phyloP scores from a whole-genome alignment of 2,888 invertebrate species.

The Xanthostigma xanthostigma region DNA sequence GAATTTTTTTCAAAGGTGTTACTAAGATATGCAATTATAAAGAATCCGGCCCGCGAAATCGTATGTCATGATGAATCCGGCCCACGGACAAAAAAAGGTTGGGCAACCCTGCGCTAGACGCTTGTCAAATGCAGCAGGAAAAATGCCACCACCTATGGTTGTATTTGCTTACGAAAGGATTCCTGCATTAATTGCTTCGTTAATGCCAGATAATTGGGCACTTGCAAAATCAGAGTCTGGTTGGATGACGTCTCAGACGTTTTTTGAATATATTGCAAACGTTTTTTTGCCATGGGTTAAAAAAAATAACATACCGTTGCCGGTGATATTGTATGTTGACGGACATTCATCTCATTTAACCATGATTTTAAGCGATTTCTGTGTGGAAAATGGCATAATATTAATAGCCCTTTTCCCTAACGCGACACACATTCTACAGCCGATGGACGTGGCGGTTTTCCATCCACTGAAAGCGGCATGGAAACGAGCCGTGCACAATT shows the following conservation, averaged over 20 bases:
- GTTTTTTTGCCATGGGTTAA: slow-evolving; percentile 23
- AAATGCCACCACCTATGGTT: slow-evolving; percentile 12
- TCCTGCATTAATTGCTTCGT: slow-evolving; percentile 14
- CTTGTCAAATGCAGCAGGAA: slow-evolving; percentile 17
- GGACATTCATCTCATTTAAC: slow-evolving; percentile 24
- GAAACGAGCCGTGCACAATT: slow-evolving; percentile 17
- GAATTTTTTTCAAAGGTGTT: too few relatives aligned
- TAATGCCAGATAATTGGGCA: slow-evolving; percentile 22
- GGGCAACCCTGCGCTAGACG: too few relatives aligned
- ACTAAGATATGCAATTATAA: too few relatives aligned
- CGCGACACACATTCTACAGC: slow-evolving; percentile 24
- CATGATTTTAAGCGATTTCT: slow-evolving; percentile 23
- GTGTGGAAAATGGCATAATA: slow-evolving; percentile 21
- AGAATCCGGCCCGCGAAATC: too few relatives aligned
- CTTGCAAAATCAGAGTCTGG: slow-evolving; percentile 25
- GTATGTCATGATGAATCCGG: too few relatives aligned
- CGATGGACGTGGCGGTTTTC: slow-evolving; percentile 24
- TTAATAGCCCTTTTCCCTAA: slow-evolving; percentile 23
- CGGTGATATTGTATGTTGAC: slow-evolving; percentile 25
- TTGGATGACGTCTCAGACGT: slow-evolving; percentile 27
- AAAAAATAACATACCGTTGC: slow-evolving; percentile 19
- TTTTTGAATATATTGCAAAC: slow-evolving; percentile 25
- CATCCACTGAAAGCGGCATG: slow-evolving; percentile 20
- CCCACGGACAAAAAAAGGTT: too few relatives aligned
- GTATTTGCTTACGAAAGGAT: slow-evolving; percentile 20